Conservation (phyloP, 2,888 invertebrate species). For the Nebria salina region DNA sequence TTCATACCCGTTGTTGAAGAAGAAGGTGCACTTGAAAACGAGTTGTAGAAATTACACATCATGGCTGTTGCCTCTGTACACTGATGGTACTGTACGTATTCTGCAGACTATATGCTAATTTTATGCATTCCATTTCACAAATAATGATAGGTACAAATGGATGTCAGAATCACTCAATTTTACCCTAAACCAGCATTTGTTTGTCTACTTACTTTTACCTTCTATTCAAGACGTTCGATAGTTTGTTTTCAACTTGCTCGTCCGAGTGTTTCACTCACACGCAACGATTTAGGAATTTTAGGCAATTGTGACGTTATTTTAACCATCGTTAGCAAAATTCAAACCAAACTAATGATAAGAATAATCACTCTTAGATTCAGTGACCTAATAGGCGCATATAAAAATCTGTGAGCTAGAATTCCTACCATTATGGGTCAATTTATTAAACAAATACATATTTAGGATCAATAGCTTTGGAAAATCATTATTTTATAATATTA, state of each 20-base stretch:
- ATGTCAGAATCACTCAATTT: not conserved
- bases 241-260: not conserved
- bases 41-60: slow-evolving; percentile 41
- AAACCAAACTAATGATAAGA: no score
- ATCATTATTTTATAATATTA: no score
- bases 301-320: no score
- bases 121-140: not conserved
- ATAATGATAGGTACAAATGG: not conserved
- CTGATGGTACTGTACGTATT: not conserved
- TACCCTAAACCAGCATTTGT: not conserved
- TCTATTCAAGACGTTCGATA: not conserved
- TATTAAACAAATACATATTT: no score
- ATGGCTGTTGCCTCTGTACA: not conserved
- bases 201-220: not conserved
- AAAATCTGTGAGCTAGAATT: no score
- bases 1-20: slow-evolving; percentile 31
- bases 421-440: no score
- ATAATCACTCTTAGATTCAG: no score
- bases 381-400: no score
- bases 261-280: not conserved
- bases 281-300: not conserved
- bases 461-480: no score
- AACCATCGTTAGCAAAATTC: no score
- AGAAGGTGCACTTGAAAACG: slow-evolving; percentile 45
- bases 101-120: slow-evolving; percentile 10